Conservation (phyloP, 2,113 vertebrate species). For the Megalops atlanticus region DNA sequence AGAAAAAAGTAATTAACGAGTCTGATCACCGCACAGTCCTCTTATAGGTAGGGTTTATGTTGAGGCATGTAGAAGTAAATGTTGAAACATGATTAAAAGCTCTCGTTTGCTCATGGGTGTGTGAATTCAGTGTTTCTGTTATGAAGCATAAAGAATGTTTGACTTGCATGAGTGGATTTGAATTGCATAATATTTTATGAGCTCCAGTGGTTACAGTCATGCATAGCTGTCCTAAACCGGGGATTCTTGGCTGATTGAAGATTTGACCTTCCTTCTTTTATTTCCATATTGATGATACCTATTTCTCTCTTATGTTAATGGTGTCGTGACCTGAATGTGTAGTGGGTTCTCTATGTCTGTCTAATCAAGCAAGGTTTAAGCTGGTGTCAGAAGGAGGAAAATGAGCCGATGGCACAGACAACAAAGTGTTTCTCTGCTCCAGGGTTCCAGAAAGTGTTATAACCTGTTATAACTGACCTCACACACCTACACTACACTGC, state of each 20-base stretch:
- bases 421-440: background rate
- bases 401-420: background rate
- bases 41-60: too few species aligned
- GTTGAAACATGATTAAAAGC: background rate
- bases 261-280: too few species aligned
- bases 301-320: background rate
- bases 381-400: background rate
- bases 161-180: background rate
- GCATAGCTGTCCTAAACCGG: background rate
- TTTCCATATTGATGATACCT: background rate
- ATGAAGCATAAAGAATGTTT: too few species aligned
- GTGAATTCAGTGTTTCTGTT: too few species aligned
- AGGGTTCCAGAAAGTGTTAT: background rate
- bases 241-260: background rate
- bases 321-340: background rate
- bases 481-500: too few species aligned
- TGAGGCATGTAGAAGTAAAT: background rate
- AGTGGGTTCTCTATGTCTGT: background rate
- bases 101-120: background rate
- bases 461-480: too few species aligned
- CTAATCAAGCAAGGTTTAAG: background rate
- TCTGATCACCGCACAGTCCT: too few species aligned
- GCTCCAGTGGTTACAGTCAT: background rate
- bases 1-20: too few species aligned
- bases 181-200: background rate